Conservation (phyloP, 2,888 invertebrate genomes). For the Sialis fuliginosa region DNA sequence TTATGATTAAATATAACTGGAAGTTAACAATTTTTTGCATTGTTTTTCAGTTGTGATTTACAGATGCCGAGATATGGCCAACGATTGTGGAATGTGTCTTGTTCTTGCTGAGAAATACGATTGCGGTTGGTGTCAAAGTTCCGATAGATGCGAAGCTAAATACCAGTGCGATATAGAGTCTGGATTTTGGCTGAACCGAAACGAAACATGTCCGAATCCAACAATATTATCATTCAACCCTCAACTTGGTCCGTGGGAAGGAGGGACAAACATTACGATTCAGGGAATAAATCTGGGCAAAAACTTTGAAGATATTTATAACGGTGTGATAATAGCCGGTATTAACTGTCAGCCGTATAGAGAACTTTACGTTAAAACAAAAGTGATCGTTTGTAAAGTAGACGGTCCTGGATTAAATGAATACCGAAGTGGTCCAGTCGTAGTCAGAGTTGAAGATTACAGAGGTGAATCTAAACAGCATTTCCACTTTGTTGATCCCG, state of each 20-base stretch:
- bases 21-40: background rate
- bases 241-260: constrained; percentile 83
- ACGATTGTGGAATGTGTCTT: constrained; percentile 93
- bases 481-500: constrained; percentile 79
- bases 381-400: constrained; percentile 79
- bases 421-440: constrained; percentile 69
- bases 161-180: constrained; percentile 65
- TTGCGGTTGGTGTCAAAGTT: constrained; percentile 94
- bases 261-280: constrained; percentile 91
- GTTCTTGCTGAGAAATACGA: constrained; percentile 80
- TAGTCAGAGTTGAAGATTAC: constrained; percentile 81
- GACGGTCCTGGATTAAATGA: constrained; percentile 71
- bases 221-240: constrained; percentile 76
- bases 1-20: too few relatives aligned
- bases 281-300: constrained; percentile 90
- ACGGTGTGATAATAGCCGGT: constrained; percentile 83
- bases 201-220: constrained; percentile 89
- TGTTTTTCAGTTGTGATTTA: constrained; percentile 57
- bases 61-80: constrained; percentile 90
- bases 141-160: constrained; percentile 79
- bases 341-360: constrained; percentile 81
- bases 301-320: constrained; percentile 79
- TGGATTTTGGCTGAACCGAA: constrained; percentile 74
- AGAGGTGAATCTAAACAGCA: constrained; percentile 71
- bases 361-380: constrained; percentile 75